Evolutionary conservation across 2,888 invertebrate species (phyloP), one percentile per base, ranked within the genome.

Genomic region (Halictus quadricinctus): DNA sequence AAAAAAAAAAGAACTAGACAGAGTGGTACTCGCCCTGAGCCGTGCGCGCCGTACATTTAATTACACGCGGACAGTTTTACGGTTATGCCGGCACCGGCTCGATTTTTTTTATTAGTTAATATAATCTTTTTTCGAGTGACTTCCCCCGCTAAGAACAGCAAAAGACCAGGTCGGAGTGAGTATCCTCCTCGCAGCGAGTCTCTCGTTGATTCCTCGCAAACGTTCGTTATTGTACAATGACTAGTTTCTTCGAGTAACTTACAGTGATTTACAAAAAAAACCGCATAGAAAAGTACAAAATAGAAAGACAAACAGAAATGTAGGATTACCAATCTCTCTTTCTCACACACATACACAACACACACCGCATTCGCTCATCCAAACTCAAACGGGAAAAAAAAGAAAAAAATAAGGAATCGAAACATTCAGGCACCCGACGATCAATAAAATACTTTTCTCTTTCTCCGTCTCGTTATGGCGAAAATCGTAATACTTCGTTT

Each of bases 11-110:
- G 69, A 87, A 91, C 91, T 91, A 93, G 91, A 91, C 91, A 90
- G 89, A 91, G 89, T 90, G 91, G 88, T 91, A 92, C 90, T 92
- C 92, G 91, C 89, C 90, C 89, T 84, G 92, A 92, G 90, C 89
- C 88, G 83, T 83, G n/a, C 81, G 80, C 54, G 80, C 54, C 74
- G 72, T 48, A 29, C 36, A 60, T 48, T 69, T 54, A 80, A 77
- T 83, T 85, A 88, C 79, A 85, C 46, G 81, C 79, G 86, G 80
- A 64, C 76, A 76, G 73, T 74, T 66, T 77, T 84, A 80, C 76
- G 82, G 79, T 54, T 70, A 72, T 36, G 72, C 76, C 8, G 82
- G 76, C 85, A 83, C 81, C 86, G 85, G 80, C 84, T 87, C 87
- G 60, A 50, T 79, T 75, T 76, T n/a, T 78, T 69, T 72, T 66